Base-by-base conservation (phyloP, 2,113 vertebrate genomes). In the Aleadryas rufinucha region DNA sequence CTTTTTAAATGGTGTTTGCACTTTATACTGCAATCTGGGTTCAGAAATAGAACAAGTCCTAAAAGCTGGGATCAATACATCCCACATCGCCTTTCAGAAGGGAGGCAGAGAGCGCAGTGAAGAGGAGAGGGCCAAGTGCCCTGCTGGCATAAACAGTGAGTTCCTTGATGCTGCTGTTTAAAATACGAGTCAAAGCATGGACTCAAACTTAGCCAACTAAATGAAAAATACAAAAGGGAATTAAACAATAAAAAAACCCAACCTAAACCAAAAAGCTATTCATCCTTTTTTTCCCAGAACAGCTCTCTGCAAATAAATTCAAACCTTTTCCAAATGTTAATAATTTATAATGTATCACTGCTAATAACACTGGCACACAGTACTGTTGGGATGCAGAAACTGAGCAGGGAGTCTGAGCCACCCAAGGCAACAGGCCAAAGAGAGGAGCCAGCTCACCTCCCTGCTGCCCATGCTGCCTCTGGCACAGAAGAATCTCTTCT, bases 21-120 rank as follows among this genome's bases (percentile, higher is more conserved):
- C 75, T 90, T 94, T 61, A 70, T 70, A 65, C 42, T 37, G 75
- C 87, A 69, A 14, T 56, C 41, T 54, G 15, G 30, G 39, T 92
- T 86, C 83, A 86, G 59, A 94, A 96, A 92, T 74, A 93, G 82
- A 93, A 76, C 19, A 27, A 64, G 42, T 27, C 54, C 90, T 90
- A 81, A 95, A 95, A 94, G 85, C 71, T 70, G 75, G 70, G 87
- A 96, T 96, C 95, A 56, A 90, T 96, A 86, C 28, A 63, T 31
- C 39, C 47, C n/a, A 44, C n/a, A 4, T 30, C 2, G 1, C 23
- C 61, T 94, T 94, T 64, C 49, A 82, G 77, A 76, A 9, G 47
- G 63, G 42, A 92, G 39, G 68, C 39, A 92, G 47, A 68, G 60
- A 82, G 18, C 37, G 54, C 16, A 94, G 74, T 7, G 27, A 66